These are phyloP conservation scores for Cataglyphis hispanica DNA, from an alignment of 1,140 invertebrate species.

Conservation along the genomic window DNA sequence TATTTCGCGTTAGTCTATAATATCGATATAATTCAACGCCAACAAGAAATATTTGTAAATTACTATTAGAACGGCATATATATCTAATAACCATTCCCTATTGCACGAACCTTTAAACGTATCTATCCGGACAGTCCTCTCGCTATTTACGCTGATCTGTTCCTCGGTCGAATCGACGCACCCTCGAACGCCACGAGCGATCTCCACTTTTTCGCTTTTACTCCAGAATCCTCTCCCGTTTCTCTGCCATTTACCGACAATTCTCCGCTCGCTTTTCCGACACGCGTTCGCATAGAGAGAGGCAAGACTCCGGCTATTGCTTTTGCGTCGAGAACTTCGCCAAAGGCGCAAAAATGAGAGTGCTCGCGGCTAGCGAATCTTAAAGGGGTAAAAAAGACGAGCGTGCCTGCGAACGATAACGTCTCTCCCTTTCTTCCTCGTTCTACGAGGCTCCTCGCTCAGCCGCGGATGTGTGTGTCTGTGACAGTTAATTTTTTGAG, in stretches of 20 bases:
- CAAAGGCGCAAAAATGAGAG: constrained; percentile 69
- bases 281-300: constrained; percentile 35
- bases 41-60: not conserved
- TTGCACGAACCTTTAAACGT: constrained; percentile 27
- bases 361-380: constrained; percentile 40
- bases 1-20: not conserved
- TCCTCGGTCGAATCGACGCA: not conserved
- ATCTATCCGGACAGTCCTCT: not conserved
- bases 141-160: constrained; percentile 39
- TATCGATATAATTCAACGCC: not conserved
- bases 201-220: constrained; percentile 9
- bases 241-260: constrained; percentile 45
- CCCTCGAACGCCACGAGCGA: not conserved
- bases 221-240: not conserved
- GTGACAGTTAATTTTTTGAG: constrained; percentile 26
- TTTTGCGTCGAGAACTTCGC: constrained; percentile 59
- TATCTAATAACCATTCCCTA: constrained; percentile 1
- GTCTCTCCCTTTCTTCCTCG: not conserved
- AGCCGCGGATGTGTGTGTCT: not conserved
- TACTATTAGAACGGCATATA: not conserved
- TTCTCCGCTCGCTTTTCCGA: constrained; percentile 23
- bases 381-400: constrained; percentile 58
- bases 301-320: constrained; percentile 25
- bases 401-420: constrained; percentile 68
- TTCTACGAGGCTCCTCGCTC: not conserved